Percentiles rank a stretch among this genome's conserved stretches.
Conservation (phyloP, 1,140 invertebrate species). For the Yoshiicerus persimilis region DNA sequence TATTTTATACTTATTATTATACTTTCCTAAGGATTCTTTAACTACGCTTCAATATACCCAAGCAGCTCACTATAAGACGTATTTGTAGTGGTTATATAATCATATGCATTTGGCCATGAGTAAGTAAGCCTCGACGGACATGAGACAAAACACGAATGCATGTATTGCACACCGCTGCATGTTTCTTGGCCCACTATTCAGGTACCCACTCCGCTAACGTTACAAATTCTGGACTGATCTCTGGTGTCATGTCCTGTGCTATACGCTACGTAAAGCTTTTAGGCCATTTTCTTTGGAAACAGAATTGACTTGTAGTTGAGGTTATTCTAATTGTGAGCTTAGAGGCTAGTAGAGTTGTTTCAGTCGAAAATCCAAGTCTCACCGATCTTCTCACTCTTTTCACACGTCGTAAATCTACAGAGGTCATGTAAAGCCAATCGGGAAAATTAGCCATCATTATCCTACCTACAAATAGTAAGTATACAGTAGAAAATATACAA, state of each 20-base stretch:
- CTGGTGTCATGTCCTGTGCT: no score
- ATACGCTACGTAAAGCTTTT: not conserved
- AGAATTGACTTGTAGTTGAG: no score
- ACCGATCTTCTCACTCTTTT: slow-evolving; percentile 31
- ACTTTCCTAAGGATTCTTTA: not conserved
- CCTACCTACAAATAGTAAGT: not conserved
- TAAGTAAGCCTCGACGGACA: not conserved
- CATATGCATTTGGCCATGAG: not conserved
- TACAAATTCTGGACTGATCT: no score
- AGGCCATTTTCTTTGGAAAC: not conserved
- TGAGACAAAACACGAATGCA: not conserved
- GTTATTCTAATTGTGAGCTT: not conserved
- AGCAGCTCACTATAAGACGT: not conserved
- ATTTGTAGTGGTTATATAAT: not conserved
- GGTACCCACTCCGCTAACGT: not conserved
- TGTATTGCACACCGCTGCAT: not conserved
- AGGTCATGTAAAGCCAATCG: slow-evolving; percentile 39
- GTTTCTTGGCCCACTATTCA: not conserved
- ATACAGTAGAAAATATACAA: not conserved
- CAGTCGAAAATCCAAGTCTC: not conserved
- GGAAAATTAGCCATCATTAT: slow-evolving; percentile 34
- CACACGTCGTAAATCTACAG: slow-evolving; percentile 43
- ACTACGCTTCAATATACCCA: not conserved
- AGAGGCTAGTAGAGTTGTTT: not conserved
- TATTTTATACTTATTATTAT: not conserved